phyloP scores from a whole-genome alignment of 2,888 invertebrate species.

The Zygogramma bicolorata region DNA sequence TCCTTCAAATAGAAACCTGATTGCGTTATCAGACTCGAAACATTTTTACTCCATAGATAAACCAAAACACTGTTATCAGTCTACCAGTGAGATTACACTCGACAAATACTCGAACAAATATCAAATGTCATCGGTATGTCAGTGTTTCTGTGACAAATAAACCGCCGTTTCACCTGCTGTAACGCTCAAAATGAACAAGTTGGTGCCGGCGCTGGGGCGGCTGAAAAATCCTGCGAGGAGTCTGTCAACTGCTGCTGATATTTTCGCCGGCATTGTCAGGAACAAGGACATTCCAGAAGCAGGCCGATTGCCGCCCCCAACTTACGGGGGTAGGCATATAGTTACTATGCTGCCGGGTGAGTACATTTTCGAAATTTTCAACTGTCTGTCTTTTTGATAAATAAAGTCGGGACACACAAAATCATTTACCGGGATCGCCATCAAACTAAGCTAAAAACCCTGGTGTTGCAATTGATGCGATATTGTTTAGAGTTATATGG shows the following conservation, averaged over 20 bases:
- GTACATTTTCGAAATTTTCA: background rate
- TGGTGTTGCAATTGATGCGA: too few relatives aligned
- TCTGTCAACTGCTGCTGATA: slow-evolving; percentile 39
- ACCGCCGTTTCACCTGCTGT: background rate
- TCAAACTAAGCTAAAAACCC: too few relatives aligned
- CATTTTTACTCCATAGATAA: background rate
- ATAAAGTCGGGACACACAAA: too few relatives aligned
- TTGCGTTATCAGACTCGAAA: background rate
- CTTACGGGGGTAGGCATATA: slow-evolving; percentile 51
- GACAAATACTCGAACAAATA: background rate
- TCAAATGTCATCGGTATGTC: slow-evolving; percentile 2
- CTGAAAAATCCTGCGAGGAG: background rate
- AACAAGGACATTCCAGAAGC: slow-evolving; percentile 19
- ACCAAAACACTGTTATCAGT: slow-evolving; percentile 1
- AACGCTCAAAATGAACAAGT: slow-evolving; percentile 22
- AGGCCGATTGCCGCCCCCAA: slow-evolving; percentile 17
- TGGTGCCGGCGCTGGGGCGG: slow-evolving; percentile 2
- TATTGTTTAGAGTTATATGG: too few relatives aligned
- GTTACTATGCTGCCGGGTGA: slow-evolving; percentile 56
- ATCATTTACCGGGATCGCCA: too few relatives aligned
- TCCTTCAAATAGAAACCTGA: background rate
- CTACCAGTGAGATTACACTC: background rate
- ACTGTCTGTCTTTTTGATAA: background rate
- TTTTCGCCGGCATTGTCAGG: slow-evolving; percentile 39
- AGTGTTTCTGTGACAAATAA: background rate